Evolutionary conservation across 1,140 invertebrate species (phyloP).

Genomic region (Luehdorfia chinensis): DNA sequence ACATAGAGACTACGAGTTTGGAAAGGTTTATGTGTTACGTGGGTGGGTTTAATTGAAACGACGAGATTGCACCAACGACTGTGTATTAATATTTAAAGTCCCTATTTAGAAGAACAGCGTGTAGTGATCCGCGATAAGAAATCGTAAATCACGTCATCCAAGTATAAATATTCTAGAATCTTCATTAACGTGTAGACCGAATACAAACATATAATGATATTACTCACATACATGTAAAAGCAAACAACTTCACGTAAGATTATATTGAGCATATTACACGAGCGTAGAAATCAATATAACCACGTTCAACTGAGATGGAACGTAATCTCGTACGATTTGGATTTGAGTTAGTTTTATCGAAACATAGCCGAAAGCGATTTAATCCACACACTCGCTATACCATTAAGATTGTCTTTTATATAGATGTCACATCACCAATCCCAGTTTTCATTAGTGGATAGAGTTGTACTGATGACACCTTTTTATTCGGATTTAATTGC

Average conservation of each 20-base stretch:
- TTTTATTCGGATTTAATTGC: conserved; percentile 68
- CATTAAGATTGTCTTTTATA: too few species aligned
- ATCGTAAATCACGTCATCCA: conserved; percentile 17
- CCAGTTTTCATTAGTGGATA: conserved; percentile 26
- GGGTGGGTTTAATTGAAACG: conserved; percentile 63
- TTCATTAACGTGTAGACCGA: neutral
- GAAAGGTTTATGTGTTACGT: conserved; percentile 52
- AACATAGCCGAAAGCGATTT: conserved; percentile 7
- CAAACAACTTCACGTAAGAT: too few species aligned
- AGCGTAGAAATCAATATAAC: conserved; percentile 44
- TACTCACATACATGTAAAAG: too few species aligned
- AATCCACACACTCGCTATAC: too few species aligned
- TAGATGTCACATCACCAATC: conserved; percentile 22
- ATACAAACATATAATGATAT: too few species aligned
- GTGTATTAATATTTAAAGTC: conserved; percentile 58
- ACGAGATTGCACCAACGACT: conserved; percentile 54
- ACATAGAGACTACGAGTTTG: conserved; percentile 38
- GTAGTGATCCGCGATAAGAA: conserved; percentile 16
- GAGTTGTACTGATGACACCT: conserved; percentile 23
- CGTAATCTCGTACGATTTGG: conserved; percentile 40
- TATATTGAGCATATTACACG: too few species aligned
- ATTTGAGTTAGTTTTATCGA: conserved; percentile 27
- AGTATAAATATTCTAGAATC: neutral
- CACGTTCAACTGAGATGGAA: conserved; percentile 31
- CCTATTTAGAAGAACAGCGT: conserved; percentile 24